Evolutionary conservation across 2,888 invertebrate genomes (phyloP).

Genomic region (Hipparchia sbordonii): DNA sequence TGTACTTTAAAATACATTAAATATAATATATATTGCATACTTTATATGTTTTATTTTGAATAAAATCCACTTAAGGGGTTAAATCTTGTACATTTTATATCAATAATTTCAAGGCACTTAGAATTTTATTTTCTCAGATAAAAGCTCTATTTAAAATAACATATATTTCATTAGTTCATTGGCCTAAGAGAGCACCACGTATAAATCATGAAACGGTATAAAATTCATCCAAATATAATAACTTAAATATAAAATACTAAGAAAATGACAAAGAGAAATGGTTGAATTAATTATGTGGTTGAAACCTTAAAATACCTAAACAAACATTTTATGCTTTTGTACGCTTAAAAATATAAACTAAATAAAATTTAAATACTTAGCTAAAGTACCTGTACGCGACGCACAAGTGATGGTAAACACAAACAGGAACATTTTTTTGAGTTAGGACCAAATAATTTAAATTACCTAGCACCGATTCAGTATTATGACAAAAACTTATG

Average conservation of each 20-base stretch:
- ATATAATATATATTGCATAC: background rate
- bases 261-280: background rate
- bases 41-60: background rate
- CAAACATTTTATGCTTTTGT: background rate
- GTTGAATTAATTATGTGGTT: background rate
- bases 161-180: background rate
- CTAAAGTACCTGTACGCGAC: background rate
- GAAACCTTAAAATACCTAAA: background rate
- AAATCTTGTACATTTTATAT: conserved; percentile 8
- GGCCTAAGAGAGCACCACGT: background rate
- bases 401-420: conserved; percentile 1
- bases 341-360: background rate
- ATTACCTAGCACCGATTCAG: conserved; percentile 42
- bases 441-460: background rate
- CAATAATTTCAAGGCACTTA: conserved; percentile 7
- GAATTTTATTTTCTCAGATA: background rate
- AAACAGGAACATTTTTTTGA: conserved; percentile 5
- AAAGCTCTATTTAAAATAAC: background rate
- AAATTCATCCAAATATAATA: background rate
- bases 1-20: background rate
- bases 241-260: background rate
- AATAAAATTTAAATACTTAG: background rate
- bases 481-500: conserved; percentile 26
- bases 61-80: background rate
- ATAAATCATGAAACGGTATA: background rate